These are phyloP conservation scores for Spilosoma lubricipeda DNA, from an alignment of 2,888 invertebrate species.

Conservation along the genomic window DNA sequence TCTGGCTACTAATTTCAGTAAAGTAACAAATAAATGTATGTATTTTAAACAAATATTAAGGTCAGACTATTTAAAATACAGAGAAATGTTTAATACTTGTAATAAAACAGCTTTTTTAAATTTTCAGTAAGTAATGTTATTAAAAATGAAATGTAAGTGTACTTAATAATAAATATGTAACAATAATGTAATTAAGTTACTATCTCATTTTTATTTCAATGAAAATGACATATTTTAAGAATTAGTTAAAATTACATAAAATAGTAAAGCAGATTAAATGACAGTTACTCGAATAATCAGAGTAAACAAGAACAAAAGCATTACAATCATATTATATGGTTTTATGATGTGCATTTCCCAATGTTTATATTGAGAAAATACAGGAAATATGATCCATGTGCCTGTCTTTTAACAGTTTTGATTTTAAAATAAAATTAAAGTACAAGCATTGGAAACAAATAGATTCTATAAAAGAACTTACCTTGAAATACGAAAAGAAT, in stretches of 20 bases:
- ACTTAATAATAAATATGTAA: too few relatives aligned
- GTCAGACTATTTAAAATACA: background rate
- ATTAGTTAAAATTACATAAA: background rate
- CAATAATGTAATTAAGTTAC: too few relatives aligned
- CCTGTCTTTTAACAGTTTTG: background rate
- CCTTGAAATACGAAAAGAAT: slow-evolving; percentile 97
- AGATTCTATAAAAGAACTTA: slow-evolving; percentile 68
- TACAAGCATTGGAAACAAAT: background rate
- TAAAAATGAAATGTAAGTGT: too few relatives aligned
- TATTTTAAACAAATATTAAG: background rate
- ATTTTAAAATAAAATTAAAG: background rate
- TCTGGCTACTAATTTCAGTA: background rate
- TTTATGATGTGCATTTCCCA: background rate
- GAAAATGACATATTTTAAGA: background rate
- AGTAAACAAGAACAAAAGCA: background rate
- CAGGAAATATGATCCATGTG: background rate
- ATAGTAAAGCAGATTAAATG: background rate
- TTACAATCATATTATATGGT: too few relatives aligned
- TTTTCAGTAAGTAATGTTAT: too few relatives aligned
- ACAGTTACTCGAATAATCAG: background rate
- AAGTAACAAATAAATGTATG: background rate
- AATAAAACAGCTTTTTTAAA: background rate
- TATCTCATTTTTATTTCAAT: background rate
- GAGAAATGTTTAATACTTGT: background rate
- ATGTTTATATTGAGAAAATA: background rate